phyloP scores from a whole-genome alignment of 2,113 vertebrate species.

The Silurus asotus region DNA sequence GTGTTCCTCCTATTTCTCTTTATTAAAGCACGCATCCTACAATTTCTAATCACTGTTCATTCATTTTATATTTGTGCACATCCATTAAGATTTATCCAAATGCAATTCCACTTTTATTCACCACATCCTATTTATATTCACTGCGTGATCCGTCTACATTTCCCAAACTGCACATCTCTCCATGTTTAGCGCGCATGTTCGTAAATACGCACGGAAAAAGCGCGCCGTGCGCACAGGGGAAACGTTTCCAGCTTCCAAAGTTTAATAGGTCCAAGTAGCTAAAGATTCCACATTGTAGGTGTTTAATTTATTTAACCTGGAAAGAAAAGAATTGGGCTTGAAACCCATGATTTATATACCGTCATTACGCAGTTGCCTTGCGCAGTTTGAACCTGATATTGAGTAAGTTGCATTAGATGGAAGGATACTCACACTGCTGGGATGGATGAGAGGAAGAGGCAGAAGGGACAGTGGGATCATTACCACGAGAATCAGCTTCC shows the following conservation, averaged over 20 bases:
- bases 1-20: too few species aligned
- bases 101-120: too few species aligned
- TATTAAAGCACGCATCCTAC: too few species aligned
- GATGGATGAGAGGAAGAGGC: conserved; percentile 86
- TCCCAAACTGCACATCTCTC: too few species aligned
- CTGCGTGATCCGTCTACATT: too few species aligned
- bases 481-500: conserved; percentile 85
- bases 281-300: neutral
- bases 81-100: too few species aligned
- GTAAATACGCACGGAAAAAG: conserved; percentile 24
- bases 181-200: neutral
- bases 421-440: conserved; percentile 87
- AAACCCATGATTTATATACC: neutral
- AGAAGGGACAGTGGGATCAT: conserved; percentile 88
- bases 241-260: neutral
- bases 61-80: too few species aligned
- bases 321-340: neutral
- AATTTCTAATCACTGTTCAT: too few species aligned
- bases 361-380: too few species aligned
- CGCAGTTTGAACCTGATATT: too few species aligned
- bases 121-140: too few species aligned
- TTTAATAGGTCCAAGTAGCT: neutral
- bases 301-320: neutral
- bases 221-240: neutral
- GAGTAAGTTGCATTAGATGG: neutral